These are phyloP conservation scores for Laupala kohalensis DNA, from an alignment of 1,140 invertebrate genomes.

Conservation along the genomic window DNA sequence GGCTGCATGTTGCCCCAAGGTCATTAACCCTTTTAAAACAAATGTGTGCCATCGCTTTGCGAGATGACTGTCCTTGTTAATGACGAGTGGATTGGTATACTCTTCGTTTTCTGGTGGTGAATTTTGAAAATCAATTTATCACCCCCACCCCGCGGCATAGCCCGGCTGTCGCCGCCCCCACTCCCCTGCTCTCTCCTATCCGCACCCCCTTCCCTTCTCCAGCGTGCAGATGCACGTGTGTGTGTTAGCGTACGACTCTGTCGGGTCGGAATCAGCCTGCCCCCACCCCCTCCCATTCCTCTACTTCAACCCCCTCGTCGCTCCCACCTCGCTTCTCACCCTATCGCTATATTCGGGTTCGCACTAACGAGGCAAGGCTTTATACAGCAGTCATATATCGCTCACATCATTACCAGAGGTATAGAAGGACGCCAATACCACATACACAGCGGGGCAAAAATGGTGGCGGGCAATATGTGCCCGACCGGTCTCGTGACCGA, in stretches of 20 bases:
- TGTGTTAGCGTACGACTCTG: not conserved
- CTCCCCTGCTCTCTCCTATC: not conserved
- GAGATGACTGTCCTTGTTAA: conserved; percentile 4
- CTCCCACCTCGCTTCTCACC: not conserved
- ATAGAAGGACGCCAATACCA: not conserved
- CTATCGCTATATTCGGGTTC: not conserved
- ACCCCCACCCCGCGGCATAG: not conserved
- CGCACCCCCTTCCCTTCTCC: not conserved
- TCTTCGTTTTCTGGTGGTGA: conserved; percentile 12
- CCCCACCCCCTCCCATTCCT: not conserved
- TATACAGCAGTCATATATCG: not conserved
- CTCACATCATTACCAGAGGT: not conserved
- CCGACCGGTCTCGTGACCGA: not conserved
- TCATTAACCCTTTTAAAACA: not conserved
- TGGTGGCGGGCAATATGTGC: not conserved
- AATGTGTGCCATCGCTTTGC: not conserved
- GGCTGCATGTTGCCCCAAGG: not conserved
- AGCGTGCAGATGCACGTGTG: not conserved
- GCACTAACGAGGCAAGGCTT: not conserved
- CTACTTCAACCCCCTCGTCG: not conserved
- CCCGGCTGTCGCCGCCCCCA: not conserved
- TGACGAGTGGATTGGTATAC: conserved; percentile 11
- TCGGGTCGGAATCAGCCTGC: not conserved
- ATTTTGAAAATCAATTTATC: conserved; percentile 15
- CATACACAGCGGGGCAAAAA: not conserved